Percentiles rank a stretch among this genome's conserved stretches.
Conservation (phyloP, 2,797 vertebrate genomes). For the Remorina albescens region DNA sequence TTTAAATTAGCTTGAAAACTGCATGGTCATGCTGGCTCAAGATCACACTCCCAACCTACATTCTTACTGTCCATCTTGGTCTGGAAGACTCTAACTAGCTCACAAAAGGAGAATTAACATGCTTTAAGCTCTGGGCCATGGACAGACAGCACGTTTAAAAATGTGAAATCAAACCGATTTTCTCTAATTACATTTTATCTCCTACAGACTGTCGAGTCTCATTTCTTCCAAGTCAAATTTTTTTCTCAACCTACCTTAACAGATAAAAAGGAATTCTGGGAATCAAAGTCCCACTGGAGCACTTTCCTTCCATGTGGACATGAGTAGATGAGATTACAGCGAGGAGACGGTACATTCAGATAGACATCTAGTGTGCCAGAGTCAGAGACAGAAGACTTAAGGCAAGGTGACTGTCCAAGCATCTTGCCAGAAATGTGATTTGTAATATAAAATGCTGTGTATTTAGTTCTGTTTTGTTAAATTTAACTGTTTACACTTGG, state of each 20-base stretch:
- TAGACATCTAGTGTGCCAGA: constrained; percentile 48
- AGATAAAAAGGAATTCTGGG: constrained; percentile 72
- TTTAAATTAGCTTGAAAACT: neutral
- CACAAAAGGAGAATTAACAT: constrained; percentile 6
- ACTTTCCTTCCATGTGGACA: constrained; percentile 41
- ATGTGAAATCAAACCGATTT: constrained; percentile 43
- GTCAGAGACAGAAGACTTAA: too few relatives aligned
- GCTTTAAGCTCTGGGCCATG: constrained; percentile 5
- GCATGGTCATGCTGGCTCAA: neutral
- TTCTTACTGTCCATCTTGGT: neutral
- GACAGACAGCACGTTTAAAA: constrained; percentile 28
- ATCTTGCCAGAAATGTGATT: neutral
- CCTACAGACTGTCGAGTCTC: constrained; percentile 32
- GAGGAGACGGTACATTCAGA: constrained; percentile 50
- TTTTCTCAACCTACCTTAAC: constrained; percentile 38
- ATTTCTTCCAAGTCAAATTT: constrained; percentile 44
- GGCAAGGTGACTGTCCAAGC: constrained; percentile 33
- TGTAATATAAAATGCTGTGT: neutral
- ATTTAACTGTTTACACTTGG: neutral
- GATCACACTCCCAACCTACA: neutral
- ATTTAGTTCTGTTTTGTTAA: neutral
- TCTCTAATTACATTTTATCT: constrained; percentile 33
- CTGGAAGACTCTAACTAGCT: constrained; percentile 9
- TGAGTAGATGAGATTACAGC: constrained; percentile 64
- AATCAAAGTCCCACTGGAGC: constrained; percentile 56